Base-by-base conservation (phyloP, 2,113 vertebrate genomes). In the Platysteira castanea region DNA sequence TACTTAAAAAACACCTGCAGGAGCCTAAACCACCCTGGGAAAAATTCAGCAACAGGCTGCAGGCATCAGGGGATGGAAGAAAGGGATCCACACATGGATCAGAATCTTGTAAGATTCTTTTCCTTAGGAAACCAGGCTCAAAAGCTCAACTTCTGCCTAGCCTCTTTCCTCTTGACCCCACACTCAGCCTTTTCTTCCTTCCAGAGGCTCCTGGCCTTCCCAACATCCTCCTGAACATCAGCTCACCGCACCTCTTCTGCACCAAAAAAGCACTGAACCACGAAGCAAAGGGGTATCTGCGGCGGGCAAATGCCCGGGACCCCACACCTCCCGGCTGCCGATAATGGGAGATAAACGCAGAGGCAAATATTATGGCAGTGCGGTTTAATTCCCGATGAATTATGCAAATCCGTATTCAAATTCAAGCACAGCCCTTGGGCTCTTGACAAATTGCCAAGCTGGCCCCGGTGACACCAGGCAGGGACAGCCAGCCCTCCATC, bases 331-430 rank as follows among this genome's bases (percentile, higher is more conserved):
- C 74, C 31, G 4, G 1, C 27, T 3, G 1, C 56, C 5, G 1
- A 59, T 54, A 67, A 54, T 6, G 8, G 74, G 41, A 86, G 75
- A 86, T 26, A 79, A 95, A 86, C 1, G 1, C 52, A n/a, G 12
- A 31, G 59, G 76, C 79, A 95, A 95, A 94, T 60, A 47, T 76
- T 81, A 93, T 18, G 68, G 90, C 13, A 3, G 65, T 26, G 42
- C 0, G 0, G 54, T 65, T 96, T 89, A 87, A 93, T 53, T 96
- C 64, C 76, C 24, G 28, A 89, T 73, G 81, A 89, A 93, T 94
- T 90, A 95, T 84, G 89, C 93, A 96, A 96, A 97, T 77, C 70
- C 0, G 1, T 35, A 89, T 90, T 91, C 94, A 95, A 94, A 97
- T 18, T 16, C 17, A 81, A 91, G 80, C 35, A 2, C 42, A 60